Evolutionary conservation across 2,113 vertebrate genomes (phyloP).

Genomic region (Addax nasomaculatus): DNA sequence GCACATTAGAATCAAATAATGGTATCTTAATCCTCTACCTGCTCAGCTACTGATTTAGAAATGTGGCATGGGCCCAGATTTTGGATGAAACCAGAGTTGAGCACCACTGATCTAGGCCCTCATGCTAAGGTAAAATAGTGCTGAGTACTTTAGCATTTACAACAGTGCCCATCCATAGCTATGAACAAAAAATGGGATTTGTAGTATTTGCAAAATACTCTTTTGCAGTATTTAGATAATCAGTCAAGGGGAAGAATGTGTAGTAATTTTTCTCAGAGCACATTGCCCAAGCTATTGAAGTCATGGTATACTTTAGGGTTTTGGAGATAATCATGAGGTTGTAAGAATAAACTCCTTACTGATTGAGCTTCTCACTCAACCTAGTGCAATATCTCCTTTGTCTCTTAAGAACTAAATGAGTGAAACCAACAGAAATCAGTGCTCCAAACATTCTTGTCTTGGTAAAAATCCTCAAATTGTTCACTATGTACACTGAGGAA

Average conservation of each 20-base stretch:
- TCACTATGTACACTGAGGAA: not conserved
- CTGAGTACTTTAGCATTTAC: not conserved
- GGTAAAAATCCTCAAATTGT: not conserved
- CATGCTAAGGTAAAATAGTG: not conserved
- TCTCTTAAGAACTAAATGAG: slow-evolving; percentile 9
- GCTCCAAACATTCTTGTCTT: not conserved
- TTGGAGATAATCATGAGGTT: not conserved
- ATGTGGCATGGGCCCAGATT: not conserved
- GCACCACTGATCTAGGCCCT: not conserved
- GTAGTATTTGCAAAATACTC: not conserved
- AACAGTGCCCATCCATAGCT: not conserved
- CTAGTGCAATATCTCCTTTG: not conserved
- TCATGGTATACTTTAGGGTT: not conserved
- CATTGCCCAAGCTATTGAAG: not conserved
- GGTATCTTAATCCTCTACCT: not conserved
- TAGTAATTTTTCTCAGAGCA: not conserved
- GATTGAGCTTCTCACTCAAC: not conserved
- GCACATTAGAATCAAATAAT: not conserved
- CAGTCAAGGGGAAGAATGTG: not conserved
- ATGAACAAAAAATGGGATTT: not conserved
- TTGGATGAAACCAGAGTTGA: not conserved
- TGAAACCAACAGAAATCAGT: not conserved
- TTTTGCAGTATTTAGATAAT: not conserved
- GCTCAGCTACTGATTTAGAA: not conserved
- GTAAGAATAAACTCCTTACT: slow-evolving; percentile 13